Percentiles rank a stretch among this genome's conserved stretches.
Conservation (phyloP, 2,113 vertebrate genomes). For the Siphamia tubifer region DNA sequence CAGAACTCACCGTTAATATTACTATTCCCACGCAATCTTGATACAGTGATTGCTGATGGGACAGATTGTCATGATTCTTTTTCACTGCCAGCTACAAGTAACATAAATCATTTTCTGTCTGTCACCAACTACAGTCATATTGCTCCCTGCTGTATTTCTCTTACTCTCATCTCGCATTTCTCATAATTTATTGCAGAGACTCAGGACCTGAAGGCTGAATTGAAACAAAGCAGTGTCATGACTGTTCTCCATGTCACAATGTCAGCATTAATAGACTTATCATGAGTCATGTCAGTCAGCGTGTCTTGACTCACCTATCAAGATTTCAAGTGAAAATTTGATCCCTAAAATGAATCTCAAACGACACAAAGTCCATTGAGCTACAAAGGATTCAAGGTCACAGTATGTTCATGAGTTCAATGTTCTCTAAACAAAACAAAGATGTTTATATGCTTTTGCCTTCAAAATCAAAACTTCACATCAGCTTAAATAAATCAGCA, state of each 20-base stretch:
- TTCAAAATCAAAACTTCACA: background rate
- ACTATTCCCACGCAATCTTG: background rate
- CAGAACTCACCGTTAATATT: constrained; percentile 8
- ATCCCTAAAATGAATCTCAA: background rate
- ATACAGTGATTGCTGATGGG: constrained; percentile 1
- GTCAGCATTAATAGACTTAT: background rate
- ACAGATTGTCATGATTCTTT: constrained; percentile 16
- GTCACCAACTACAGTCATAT: background rate
- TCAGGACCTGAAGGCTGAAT: background rate
- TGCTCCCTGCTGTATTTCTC: constrained; percentile 2
- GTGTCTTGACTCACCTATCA: background rate
- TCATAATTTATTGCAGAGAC: background rate
- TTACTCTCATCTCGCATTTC: background rate
- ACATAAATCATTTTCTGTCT: constrained; percentile 46
- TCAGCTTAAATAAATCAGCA: background rate
- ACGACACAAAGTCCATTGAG: background rate
- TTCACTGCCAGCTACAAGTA: background rate
- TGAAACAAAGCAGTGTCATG: background rate
- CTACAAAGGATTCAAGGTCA: background rate
- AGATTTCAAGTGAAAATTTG: background rate
- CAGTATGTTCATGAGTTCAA: background rate
- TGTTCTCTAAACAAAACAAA: background rate
- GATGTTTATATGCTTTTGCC: background rate
- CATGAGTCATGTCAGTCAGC: background rate
- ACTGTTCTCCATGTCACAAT: background rate